Evolutionary conservation across 2,888 invertebrate species (phyloP).

Genomic region (Fragum sueziense): DNA sequence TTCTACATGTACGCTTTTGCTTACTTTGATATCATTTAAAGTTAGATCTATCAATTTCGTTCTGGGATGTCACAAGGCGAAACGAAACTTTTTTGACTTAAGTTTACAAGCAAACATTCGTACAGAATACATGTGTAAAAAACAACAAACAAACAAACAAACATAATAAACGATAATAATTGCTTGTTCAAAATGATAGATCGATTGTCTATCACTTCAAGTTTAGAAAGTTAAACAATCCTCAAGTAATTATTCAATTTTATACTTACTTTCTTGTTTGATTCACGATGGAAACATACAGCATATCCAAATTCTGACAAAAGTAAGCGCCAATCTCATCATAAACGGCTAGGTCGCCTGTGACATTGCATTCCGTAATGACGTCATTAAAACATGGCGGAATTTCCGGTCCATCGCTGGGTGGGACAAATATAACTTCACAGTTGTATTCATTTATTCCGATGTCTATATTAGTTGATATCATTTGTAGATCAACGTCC

Average conservation of each 20-base stretch:
- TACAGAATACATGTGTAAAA: too few species aligned
- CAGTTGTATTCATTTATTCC: not conserved
- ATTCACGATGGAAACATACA: not conserved
- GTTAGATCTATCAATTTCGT: too few species aligned
- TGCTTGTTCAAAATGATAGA: not conserved
- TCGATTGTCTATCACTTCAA: not conserved
- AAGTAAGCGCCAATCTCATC: not conserved
- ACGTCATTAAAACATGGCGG: not conserved
- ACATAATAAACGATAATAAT: not conserved
- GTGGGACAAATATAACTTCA: not conserved
- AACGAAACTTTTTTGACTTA: too few species aligned
- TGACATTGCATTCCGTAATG: not conserved
- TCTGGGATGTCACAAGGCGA: too few species aligned
- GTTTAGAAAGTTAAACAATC: not conserved
- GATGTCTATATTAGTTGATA: not conserved
- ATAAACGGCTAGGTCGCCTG: not conserved
- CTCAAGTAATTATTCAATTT: not conserved
- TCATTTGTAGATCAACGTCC: not conserved
- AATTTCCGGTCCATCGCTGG: not conserved
- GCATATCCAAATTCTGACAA: not conserved
- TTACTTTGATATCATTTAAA: too few species aligned
- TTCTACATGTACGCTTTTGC: too few species aligned
- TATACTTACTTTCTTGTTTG: not conserved
- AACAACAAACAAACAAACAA: too few species aligned
- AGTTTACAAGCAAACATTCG: too few species aligned